These are phyloP conservation scores for Pheosia gnoma DNA, from an alignment of 2,888 invertebrate genomes.

Conservation along the genomic window DNA sequence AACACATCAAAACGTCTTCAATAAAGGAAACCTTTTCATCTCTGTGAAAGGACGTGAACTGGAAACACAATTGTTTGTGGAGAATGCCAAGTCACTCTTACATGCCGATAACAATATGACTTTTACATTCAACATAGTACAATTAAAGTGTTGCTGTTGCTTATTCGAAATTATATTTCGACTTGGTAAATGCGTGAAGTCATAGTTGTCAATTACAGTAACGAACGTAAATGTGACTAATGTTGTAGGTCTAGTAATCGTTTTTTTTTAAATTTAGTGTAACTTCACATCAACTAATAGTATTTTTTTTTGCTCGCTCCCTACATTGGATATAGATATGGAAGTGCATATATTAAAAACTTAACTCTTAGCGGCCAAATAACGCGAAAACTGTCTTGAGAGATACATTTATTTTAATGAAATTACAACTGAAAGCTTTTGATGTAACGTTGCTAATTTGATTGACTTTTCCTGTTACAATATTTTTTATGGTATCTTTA, in stretches of 20 bases:
- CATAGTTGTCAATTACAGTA: too few species aligned
- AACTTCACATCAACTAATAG: too few species aligned
- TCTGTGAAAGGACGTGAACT: conserved; percentile 20
- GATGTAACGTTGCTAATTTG: neutral
- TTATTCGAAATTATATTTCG: too few species aligned
- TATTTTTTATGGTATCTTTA: neutral
- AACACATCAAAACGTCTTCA: conserved; percentile 30
- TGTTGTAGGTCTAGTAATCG: too few species aligned
- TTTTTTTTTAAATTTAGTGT: too few species aligned
- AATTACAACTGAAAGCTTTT: conserved; percentile 5
- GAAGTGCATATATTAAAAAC: too few species aligned
- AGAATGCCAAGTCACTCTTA: conserved; percentile 20
- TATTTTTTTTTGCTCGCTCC: too few species aligned
- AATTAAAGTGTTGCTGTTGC: neutral
- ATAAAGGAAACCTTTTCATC: conserved; percentile 17
- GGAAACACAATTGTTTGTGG: conserved; percentile 28
- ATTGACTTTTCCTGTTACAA: conserved; percentile 4
- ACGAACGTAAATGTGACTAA: too few species aligned
- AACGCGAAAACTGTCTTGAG: neutral
- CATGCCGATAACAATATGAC: conserved; percentile 17
- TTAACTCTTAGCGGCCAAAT: neutral
- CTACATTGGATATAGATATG: too few species aligned
- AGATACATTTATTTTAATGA: neutral
- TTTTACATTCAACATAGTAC: neutral
- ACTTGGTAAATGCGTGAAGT: too few species aligned